A percentile compares a stretch with the other conserved stretches of the same genome.
phyloP scores from a whole-genome alignment of 2,888 invertebrate species.

The Archips crataeganus region DNA sequence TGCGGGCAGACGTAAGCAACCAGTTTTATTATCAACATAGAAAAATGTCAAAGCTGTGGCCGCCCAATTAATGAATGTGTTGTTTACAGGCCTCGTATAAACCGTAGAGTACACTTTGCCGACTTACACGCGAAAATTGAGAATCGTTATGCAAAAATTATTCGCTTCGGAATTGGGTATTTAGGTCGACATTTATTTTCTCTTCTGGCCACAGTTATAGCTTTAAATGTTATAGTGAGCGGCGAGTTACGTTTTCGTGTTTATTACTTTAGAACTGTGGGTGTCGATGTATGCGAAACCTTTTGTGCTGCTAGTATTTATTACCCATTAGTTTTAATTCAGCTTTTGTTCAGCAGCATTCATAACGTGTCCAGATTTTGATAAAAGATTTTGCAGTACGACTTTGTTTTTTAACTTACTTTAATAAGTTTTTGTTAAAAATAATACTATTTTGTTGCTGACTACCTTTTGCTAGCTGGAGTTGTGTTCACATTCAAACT shows the following conservation, averaged over 20 bases:
- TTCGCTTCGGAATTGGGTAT: slow-evolving; percentile 13
- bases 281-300: slow-evolving; percentile 15
- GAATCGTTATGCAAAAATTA: slow-evolving; percentile 20
- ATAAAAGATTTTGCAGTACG: background rate
- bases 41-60: slow-evolving; percentile 5
- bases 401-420: background rate
- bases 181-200: slow-evolving; percentile 11
- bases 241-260: slow-evolving; percentile 23
- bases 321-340: background rate
- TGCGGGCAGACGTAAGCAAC: slow-evolving; percentile 25
- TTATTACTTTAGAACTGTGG: slow-evolving; percentile 25
- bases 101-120: background rate
- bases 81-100: slow-evolving; percentile 12
- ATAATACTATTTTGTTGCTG: no score
- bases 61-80: slow-evolving; percentile 23
- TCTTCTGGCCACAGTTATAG: background rate
- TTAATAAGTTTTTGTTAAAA: no score
- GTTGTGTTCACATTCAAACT: no score
- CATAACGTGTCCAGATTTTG: background rate
- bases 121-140: background rate
- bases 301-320: slow-evolving; percentile 3
- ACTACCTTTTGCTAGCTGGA: no score
- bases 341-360: background rate
- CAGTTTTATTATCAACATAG: slow-evolving; percentile 31
- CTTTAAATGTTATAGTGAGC: background rate